Evolutionary conservation across 2,797 vertebrate species (phyloP).

Genomic region (Pseudochirops cupreus): DNA sequence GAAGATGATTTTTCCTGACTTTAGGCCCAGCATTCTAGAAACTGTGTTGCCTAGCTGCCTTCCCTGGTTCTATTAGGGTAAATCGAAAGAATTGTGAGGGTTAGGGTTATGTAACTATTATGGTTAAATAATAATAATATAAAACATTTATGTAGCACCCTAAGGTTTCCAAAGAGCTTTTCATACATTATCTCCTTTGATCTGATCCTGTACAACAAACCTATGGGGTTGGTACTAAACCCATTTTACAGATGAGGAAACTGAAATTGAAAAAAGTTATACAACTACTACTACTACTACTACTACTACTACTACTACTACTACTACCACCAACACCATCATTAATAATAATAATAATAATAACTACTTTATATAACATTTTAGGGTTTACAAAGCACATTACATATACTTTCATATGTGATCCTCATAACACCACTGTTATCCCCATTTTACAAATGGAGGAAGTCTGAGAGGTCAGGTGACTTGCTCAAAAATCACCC

Average conservation of each 20-base stretch:
- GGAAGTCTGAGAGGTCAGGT: neutral
- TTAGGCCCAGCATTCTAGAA: neutral
- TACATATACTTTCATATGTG: neutral
- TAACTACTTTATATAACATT: neutral
- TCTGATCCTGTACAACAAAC: neutral
- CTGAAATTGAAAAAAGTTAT: neutral
- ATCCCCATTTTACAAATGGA: neutral
- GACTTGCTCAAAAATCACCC: neutral
- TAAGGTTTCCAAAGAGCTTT: neutral
- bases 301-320: too few relatives aligned
- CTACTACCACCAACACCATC: neutral
- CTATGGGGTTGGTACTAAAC: too few relatives aligned
- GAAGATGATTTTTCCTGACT: neutral
- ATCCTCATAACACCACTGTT: neutral
- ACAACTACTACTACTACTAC: too few relatives aligned
- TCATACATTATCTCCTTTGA: neutral
- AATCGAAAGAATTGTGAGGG: neutral
- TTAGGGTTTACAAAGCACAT: neutral
- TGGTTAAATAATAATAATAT: neutral
- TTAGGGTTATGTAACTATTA: neutral
- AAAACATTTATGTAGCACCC: neutral
- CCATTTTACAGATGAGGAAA: neutral
- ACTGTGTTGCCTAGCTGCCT: neutral
- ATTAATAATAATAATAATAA: neutral
- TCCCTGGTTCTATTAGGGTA: neutral